phyloP scores from a whole-genome alignment of 2,888 invertebrate species.

The Cynaeus angustus region DNA sequence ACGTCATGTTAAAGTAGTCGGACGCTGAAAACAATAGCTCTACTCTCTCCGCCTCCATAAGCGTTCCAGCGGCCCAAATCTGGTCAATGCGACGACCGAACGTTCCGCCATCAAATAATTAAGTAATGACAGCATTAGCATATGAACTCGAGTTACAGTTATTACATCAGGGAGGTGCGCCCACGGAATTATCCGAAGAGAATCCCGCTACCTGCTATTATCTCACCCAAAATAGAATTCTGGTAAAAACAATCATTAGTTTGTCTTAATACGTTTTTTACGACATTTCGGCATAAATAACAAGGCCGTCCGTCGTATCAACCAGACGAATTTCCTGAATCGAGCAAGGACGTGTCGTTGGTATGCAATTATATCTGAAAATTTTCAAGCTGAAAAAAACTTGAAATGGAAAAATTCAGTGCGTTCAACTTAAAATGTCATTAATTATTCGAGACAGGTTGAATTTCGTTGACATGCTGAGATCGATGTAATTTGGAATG shows the following conservation, averaged over 20 bases:
- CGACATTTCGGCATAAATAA: conserved; percentile 44
- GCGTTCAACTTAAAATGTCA: conserved; percentile 35
- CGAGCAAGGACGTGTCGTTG: conserved; percentile 39
- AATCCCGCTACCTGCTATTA: neutral
- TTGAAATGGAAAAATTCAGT: conserved; percentile 35
- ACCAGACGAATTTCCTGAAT: conserved; percentile 50
- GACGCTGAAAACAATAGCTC: no score
- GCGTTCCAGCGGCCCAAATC: conserved; percentile 15
- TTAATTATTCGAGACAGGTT: conserved; percentile 28
- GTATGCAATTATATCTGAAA: conserved; percentile 41
- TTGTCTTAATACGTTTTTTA: conserved; percentile 42
- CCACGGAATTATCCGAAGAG: conserved; percentile 11
- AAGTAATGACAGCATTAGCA: conserved; percentile 32
- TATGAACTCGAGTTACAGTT: conserved; percentile 25
- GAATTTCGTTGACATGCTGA: no score
- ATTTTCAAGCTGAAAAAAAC: conserved; percentile 23
- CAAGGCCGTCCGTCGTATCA: conserved; percentile 39
- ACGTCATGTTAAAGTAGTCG: no score
- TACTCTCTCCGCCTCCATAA: neutral
- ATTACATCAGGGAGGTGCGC: conserved; percentile 31
- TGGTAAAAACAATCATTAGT: conserved; percentile 34
- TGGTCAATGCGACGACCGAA: neutral
- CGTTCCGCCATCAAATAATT: conserved; percentile 17
- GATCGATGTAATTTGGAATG: no score
- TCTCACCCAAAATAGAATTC: conserved; percentile 25